Percentiles rank a stretch among this genome's conserved stretches.
These are phyloP conservation scores for Trachops cirrhosus DNA, from an alignment of 2,797 vertebrate genomes.

Conservation along the genomic window DNA sequence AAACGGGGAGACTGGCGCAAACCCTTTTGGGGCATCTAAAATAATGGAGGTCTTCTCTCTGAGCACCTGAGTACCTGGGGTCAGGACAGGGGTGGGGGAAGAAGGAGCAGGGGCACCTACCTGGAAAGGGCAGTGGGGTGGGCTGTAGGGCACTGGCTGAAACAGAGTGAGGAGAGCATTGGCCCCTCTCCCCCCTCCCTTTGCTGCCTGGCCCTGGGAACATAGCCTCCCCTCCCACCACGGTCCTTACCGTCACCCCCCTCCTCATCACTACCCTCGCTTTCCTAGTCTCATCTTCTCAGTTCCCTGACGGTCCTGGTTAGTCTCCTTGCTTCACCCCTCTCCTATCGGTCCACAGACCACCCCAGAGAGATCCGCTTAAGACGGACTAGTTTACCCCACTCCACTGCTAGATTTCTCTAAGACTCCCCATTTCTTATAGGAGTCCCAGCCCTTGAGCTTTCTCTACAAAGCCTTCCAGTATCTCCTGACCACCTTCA, in stretches of 20 bases:
- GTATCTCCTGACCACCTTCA: background rate
- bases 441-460: background rate
- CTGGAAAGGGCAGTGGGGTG: conserved; percentile 69
- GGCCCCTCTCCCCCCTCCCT: background rate
- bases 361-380: background rate
- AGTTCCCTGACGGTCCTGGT: background rate
- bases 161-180: conserved; percentile 61
- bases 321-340: background rate
- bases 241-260: background rate
- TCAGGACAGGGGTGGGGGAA: background rate
- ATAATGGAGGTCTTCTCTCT: background rate
- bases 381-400: background rate
- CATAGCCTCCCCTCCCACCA: background rate
- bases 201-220: background rate
- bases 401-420: background rate
- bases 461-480: background rate
- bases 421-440: background rate
- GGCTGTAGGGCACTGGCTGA: conserved; percentile 76
- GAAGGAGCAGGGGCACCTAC: conserved; percentile 70
- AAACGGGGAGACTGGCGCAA: background rate
- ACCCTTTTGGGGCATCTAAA: background rate
- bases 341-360: background rate
- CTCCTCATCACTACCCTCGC: background rate
- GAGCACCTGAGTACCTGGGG: background rate
- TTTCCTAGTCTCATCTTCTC: background rate